These are phyloP conservation scores for Trissolcus brochymenae DNA, from an alignment of 2,888 invertebrate species.

Conservation along the genomic window DNA sequence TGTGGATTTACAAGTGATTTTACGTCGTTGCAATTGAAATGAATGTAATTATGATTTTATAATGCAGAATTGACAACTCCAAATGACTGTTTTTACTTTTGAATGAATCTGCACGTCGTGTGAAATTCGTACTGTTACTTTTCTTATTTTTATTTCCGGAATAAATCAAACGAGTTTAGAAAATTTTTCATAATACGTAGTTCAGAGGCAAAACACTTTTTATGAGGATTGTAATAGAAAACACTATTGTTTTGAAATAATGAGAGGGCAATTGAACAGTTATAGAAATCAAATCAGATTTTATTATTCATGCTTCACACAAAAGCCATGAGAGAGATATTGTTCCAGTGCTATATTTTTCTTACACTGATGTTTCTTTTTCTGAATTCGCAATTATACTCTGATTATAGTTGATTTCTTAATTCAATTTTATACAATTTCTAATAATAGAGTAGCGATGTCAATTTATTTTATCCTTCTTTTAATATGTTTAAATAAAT, in stretches of 20 bases:
- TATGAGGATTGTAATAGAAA: slow-evolving; percentile 17
- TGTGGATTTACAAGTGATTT: background rate
- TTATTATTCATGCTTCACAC: slow-evolving; percentile 21
- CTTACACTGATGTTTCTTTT: no score
- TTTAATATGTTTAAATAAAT: no score
- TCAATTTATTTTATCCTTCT: no score
- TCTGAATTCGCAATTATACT: no score
- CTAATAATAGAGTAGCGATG: no score
- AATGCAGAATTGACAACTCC: background rate
- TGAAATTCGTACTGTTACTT: no score
- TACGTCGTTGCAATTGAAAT: background rate
- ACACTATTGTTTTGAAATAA: slow-evolving; percentile 27
- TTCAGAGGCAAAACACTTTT: slow-evolving; percentile 7
- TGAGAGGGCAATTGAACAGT: slow-evolving; percentile 25
- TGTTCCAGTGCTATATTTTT: no score
- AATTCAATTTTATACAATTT: no score
- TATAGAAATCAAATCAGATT: slow-evolving; percentile 36
- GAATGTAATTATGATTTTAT: background rate
- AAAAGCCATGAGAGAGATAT: slow-evolving; percentile 18
- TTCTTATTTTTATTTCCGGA: slow-evolving; percentile 7
- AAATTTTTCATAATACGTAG: slow-evolving; percentile 17
- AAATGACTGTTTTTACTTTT: no score
- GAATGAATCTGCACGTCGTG: no score
- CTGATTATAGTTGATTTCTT: no score
- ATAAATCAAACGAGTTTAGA: slow-evolving; percentile 14